These are phyloP conservation scores for Nyctibius grandis DNA, from an alignment of 2,797 vertebrate genomes.

Conservation along the genomic window DNA sequence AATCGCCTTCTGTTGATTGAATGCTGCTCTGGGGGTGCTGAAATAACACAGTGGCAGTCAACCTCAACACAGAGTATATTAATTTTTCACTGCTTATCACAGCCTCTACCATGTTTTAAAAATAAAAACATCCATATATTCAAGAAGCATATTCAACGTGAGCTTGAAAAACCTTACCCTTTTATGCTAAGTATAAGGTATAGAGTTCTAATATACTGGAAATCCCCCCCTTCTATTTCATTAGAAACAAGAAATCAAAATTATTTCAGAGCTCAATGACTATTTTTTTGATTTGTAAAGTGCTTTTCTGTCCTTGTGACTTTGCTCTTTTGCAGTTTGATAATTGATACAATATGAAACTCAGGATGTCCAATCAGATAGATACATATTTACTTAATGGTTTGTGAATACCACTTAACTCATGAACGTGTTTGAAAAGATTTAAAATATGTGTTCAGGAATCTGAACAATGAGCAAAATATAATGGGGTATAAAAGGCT, in stretches of 20 bases:
- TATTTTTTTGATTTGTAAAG: not conserved
- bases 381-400: not conserved
- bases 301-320: not conserved
- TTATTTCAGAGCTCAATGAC: not conserved
- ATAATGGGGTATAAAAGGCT: not conserved
- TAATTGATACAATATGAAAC: not conserved
- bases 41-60: not conserved
- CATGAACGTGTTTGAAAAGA: not conserved
- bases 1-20: not conserved
- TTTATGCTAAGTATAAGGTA: not conserved
- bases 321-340: not conserved
- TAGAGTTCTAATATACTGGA: not conserved
- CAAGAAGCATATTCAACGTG: not conserved
- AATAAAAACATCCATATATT: not conserved
- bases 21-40: not conserved
- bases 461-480: not conserved
- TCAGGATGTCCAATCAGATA: not conserved
- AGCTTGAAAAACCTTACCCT: not conserved
- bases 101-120: not conserved
- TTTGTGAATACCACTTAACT: not conserved
- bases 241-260: not conserved
- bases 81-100: not conserved
- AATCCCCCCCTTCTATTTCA: not conserved
- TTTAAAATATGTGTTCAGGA: not conserved
- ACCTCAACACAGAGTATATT: not conserved